Conservation (phyloP, 2,113 vertebrate species). For the Neolamprologus hecqui region DNA sequence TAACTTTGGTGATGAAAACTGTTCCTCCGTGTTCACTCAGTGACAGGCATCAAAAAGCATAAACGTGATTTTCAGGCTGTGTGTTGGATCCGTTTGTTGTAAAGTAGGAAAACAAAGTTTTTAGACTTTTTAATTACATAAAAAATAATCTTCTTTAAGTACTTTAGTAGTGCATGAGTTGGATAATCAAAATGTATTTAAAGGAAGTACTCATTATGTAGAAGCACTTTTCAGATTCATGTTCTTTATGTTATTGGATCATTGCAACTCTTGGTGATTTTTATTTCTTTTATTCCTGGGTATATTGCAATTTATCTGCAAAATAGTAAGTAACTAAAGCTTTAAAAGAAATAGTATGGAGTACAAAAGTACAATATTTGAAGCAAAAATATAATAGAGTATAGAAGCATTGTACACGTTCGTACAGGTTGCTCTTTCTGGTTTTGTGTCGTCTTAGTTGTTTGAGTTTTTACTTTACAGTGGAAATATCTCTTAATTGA, state of each 20-base stretch:
- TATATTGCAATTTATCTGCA: background rate
- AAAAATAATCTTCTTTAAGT: background rate
- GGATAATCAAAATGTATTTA: background rate
- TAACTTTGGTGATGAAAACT: background rate
- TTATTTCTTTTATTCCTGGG: background rate
- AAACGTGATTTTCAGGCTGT: background rate
- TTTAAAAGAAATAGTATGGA: background rate
- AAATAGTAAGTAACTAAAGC: background rate
- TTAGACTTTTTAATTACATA: background rate
- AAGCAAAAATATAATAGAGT: background rate
- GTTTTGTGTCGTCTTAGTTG: background rate
- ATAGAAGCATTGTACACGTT: background rate
- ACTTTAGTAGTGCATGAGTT: background rate
- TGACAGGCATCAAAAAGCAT: background rate
- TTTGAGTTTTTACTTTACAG: background rate
- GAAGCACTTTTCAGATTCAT: background rate
- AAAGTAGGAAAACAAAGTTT: background rate
- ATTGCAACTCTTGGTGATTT: background rate
- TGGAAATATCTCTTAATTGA: background rate
- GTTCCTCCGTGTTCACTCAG: background rate
- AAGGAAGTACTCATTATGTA: background rate
- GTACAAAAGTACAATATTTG: background rate
- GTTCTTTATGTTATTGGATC: background rate
- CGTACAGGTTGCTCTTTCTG: background rate
- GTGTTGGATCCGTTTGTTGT: background rate